Evolutionary conservation across 2,797 vertebrate genomes (phyloP), one percentile per base, ranked within the genome.

Genomic region (Falco biarmicus): DNA sequence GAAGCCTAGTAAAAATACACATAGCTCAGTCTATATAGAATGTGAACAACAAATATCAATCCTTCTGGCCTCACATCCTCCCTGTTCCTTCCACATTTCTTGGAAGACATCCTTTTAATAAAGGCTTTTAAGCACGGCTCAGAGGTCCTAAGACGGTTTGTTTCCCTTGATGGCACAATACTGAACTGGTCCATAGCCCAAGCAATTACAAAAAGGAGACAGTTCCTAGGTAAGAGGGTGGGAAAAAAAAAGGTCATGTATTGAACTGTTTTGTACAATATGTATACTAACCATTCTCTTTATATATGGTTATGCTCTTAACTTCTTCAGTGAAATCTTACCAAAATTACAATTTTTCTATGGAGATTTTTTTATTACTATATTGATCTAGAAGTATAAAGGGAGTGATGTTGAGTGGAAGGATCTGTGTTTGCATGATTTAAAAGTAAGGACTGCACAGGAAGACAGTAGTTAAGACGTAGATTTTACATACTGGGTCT

Each of bases 401-500:
- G 56, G 28, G 39, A 90, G 34, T 24, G 21, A 73, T 31, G 65
- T 4, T 57, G 84, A 81, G 25, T 11, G 61, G 69, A 90, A 93
- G 56, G 56, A 91, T 54, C 64, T 85, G 60, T 59, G 57, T 57
- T 69, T 91, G 83, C 73, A 89, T 41, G 71, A 79, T 87, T 94
- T 88, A 82, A 84, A 95, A 96, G 84, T 92, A 87, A 92, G 92
- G 94, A 91, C 70, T 75, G 81, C 87, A 86, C 78, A 92, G 87
- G 89, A 95, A 95, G 94, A 96, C 74, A 97, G 73, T 96, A 92
- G 91, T 88, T 89, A 96, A 97, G 82, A 96, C 3, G 92, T 80
- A 97, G 92, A 83, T 86, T 97, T 98, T 98, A 99, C 99, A 97
- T 99, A 99, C 99, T 97, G 99, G 98, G 97, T 99, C 99, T 97